Base-by-base conservation (phyloP, 2,113 vertebrate genomes). In the Ornithorhynchus anatinus region DNA sequence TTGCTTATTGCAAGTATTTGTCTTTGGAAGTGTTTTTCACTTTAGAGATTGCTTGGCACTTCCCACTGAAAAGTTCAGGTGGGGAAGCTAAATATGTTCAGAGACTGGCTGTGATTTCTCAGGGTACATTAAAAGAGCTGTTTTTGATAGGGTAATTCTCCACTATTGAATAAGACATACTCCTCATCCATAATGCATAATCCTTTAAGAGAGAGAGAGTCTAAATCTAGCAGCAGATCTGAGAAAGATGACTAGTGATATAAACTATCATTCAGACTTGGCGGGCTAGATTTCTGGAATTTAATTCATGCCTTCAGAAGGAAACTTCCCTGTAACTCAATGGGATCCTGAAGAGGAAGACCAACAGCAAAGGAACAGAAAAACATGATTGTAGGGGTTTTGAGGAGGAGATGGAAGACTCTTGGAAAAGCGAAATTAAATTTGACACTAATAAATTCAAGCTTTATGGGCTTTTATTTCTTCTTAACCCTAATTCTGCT, bases 111-210 rank as follows among this genome's bases (percentile, higher is more conserved):
- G 27, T 69, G 68, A 59, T 56, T 39, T 57, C 60, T 8, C 38
- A 36, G 65, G 45, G 19, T 14, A 1, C 38, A 29, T 51, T 36
- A 8, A 44, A 56, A 64, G 67, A 53, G 38, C 38, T 33, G 61
- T 27, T 66, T 76, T 32, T 59, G 75, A 75, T 17, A 23, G 65
- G 74, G 47, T 16, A 51, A 65, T 31, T 57, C 52, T 62, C 31
- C 3, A 59, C 65, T 63, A 52, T 63, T 16, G 80, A 60, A 72
- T 69, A 57, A 69, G 72, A 77, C 76, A 68, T 17, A 48, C 75
- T 5, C 61, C 59, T 75, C 72, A 83, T 85, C 42, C 80, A 85
- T 83, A 69, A 87, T 77, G 75, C 72, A 79, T 72, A 52, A 50
- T 27, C 52, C 72, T 29, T 40, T 42, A 58, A 76, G n/a, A 58